Conservation (phyloP, 1,140 invertebrate genomes). For the Zaprionus ornatus region DNA sequence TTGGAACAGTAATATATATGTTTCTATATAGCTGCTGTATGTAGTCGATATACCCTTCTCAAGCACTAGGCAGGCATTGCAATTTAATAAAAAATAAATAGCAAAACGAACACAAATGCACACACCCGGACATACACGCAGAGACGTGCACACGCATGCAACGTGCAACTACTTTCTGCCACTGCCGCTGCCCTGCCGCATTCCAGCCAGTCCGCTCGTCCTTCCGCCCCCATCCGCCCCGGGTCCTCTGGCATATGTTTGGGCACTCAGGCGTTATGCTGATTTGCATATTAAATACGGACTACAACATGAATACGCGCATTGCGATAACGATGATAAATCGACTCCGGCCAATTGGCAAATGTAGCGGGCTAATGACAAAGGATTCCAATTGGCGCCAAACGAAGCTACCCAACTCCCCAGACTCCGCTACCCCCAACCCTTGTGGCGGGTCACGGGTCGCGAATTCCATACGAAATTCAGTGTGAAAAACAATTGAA, state of each 20-base stretch:
- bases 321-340: conserved; percentile 63
- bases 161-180: conserved; percentile 24
- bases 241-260: conserved; percentile 63
- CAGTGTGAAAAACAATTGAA: background rate
- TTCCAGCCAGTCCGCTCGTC: conserved; percentile 35
- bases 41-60: background rate
- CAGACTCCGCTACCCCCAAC: background rate
- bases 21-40: background rate
- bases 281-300: conserved; percentile 63
- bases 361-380: conserved; percentile 42
- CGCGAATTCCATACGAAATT: background rate
- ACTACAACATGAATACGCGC: conserved; percentile 27
- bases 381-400: conserved; percentile 27
- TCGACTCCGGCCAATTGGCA: conserved; percentile 47
- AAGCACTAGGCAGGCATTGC: background rate
- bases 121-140: background rate
- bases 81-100: conserved; percentile 22
- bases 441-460: background rate
- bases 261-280: conserved; percentile 62
- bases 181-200: conserved; percentile 40
- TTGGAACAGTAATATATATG: background rate
- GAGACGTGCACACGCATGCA: background rate
- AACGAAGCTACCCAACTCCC: background rate
- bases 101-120: conserved; percentile 4
- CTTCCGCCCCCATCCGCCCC: conserved; percentile 22